phyloP scores from a whole-genome alignment of 2,797 vertebrate species.

The Gymnoscopelus microlampas region DNA sequence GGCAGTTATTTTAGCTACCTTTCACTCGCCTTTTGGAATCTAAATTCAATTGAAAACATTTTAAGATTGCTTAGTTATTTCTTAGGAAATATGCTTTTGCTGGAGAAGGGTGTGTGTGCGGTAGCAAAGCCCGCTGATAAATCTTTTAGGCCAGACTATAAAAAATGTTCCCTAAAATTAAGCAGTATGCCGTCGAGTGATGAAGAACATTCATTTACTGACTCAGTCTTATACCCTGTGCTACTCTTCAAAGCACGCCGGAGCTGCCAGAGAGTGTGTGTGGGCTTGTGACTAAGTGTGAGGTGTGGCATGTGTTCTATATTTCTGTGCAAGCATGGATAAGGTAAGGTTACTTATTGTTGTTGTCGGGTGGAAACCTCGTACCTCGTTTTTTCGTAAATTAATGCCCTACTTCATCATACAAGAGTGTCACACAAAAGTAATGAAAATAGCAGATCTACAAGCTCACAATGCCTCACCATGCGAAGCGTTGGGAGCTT shows the following conservation, averaged over 20 bases:
- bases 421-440: no score
- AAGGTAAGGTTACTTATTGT: constrained; percentile 15
- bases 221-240: constrained; percentile 43
- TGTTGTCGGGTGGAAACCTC: no score
- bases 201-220: constrained; percentile 55
- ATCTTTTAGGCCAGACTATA: constrained; percentile 62
- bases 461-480: no score
- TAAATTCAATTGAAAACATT: constrained; percentile 50
- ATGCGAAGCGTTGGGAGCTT: no score
- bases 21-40: constrained; percentile 23
- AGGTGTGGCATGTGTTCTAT: constrained; percentile 1
- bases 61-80: constrained; percentile 41
- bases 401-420: no score
- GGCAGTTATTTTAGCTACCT: constrained; percentile 37
- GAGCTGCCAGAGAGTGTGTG: constrained; percentile 11
- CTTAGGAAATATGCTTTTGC: constrained; percentile 9
- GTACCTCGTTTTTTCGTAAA: no score
- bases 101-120: constrained; percentile 20
- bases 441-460: no score
- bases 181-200: constrained; percentile 47
- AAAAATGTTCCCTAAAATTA: constrained; percentile 68
- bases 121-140: constrained; percentile 48
- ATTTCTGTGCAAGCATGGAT: constrained; percentile 14
- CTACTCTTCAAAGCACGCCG: constrained; percentile 35
- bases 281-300: constrained; percentile 4